Evolutionary conservation across 2,797 vertebrate genomes (phyloP), one percentile per base, ranked within the genome.

Genomic region (Thalassophryne amazonica): DNA sequence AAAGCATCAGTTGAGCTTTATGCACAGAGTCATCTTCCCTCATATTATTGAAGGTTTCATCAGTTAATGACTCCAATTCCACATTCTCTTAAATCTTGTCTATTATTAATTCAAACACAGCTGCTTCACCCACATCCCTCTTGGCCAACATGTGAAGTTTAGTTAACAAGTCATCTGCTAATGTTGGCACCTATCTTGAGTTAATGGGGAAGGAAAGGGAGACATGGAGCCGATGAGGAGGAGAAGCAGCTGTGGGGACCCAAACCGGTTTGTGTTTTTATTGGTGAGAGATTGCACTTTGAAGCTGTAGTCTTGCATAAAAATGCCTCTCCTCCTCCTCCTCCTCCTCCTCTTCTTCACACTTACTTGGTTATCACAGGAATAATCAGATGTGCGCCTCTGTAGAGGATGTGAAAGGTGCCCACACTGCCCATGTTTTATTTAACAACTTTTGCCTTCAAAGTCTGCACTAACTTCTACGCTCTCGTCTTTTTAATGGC

Each of bases 1-100:
- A 53, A 33, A 42, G 48, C 60, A 53, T 73, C 57, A 54, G 11
- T 46, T 72, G 42, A 60, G 35, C 48, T 41, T 76, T 76, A 27
- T 42, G 43, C 72, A 48, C 36, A 49, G 64, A 36, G 21, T 42
- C 64, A 77, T 79, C 67, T 70, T 77, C 69, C 35, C n/a, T 70
- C 63, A 15, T 69, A 85, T 86, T 84, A 78, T 71, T 78, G 61
- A 50, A 51, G 74, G 76, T 87, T 88, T 88, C 85, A 73, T 90
- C 86, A 86, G 72, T 80, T 80, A 74, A 69, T 55, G 76, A 57
- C 57, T 62, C 58, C 49, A 76, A 88, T 90, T 87, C 71, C 56
- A 67, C 72, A 89, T 86, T 89, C 84, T 69, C 75, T 88, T 79
- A 81, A 84, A 85, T 87, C 84, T 81, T 81, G 72, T 67, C 60